These are phyloP conservation scores for Drosophila busckii DNA, from an alignment of 1,140 invertebrate species.

Conservation along the genomic window DNA sequence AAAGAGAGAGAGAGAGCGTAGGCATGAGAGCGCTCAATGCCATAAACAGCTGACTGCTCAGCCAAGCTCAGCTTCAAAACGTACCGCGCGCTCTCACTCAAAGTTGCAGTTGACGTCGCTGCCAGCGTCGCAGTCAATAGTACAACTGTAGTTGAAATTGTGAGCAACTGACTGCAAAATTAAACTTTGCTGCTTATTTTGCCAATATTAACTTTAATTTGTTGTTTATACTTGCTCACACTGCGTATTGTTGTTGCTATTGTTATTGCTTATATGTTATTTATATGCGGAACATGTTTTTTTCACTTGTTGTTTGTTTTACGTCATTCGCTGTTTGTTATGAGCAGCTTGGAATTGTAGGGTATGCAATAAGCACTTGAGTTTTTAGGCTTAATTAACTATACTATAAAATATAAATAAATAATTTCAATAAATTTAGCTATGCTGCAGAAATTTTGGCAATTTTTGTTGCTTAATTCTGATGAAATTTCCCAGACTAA, in stretches of 20 bases:
- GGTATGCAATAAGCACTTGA: conserved; percentile 13
- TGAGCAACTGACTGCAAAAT: conserved; percentile 7
- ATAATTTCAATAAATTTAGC: too few relatives aligned
- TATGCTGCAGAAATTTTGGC: too few relatives aligned
- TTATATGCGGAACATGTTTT: conserved; percentile 75
- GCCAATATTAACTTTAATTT: conserved; percentile 32
- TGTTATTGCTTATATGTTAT: conserved; percentile 40
- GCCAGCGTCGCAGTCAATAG: too few relatives aligned
- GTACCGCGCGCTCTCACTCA: too few relatives aligned
- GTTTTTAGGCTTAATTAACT: too few relatives aligned
- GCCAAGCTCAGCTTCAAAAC: too few relatives aligned
- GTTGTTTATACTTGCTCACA: conserved; percentile 4
- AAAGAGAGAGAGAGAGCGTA: background rate
- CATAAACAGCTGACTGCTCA: too few relatives aligned
- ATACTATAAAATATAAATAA: too few relatives aligned
- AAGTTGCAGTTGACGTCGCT: too few relatives aligned
- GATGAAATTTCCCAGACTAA: too few relatives aligned
- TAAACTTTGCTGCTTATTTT: conserved; percentile 9
- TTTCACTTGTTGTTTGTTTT: conserved; percentile 57
- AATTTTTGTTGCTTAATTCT: too few relatives aligned
- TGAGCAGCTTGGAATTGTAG: conserved; percentile 36
- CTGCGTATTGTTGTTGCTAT: conserved; percentile 22
- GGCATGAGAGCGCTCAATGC: too few relatives aligned
- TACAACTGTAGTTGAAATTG: conserved; percentile 39
- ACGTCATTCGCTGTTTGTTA: conserved; percentile 59